A percentile compares a stretch with the other conserved stretches of the same genome.
phyloP scores from a whole-genome alignment of 2,888 invertebrate genomes.

The Conus canariensis region DNA sequence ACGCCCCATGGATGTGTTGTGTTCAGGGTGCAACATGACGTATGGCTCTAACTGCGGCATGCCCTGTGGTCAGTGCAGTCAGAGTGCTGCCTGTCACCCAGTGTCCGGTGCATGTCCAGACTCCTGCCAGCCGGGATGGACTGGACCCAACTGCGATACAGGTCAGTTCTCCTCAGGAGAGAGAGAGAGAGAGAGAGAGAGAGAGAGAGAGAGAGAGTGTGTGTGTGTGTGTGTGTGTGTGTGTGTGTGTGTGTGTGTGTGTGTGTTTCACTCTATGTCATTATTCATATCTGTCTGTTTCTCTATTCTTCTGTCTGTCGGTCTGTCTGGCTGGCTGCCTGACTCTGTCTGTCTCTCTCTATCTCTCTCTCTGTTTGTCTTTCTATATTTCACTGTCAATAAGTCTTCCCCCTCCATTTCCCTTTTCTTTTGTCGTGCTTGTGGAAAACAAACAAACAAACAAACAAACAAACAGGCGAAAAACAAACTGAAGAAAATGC shows the following conservation, averaged over 20 bases:
- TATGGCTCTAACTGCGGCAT: constrained; percentile 69
- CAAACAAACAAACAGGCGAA: too few species aligned
- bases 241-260: too few species aligned
- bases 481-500: too few species aligned
- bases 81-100: constrained; percentile 62
- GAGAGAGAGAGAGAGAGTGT: too few species aligned
- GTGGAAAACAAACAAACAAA: too few species aligned
- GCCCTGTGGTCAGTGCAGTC: constrained; percentile 68
- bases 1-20: background rate
- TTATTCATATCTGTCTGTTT: background rate
- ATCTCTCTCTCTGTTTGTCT: background rate
- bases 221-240: too few species aligned
- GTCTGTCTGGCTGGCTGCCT: background rate
- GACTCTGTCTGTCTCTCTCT: background rate
- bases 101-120: constrained; percentile 63
- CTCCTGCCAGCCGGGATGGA: constrained; percentile 67
- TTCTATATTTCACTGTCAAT: background rate
- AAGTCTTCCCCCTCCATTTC: background rate
- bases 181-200: too few species aligned
- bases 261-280: too few species aligned
- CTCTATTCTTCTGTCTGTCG: background rate
- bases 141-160: constrained; percentile 64
- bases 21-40: constrained; percentile 59
- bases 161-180: constrained; percentile 46
- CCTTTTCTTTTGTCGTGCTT: background rate